Evolutionary conservation across 2,113 vertebrate species (phyloP).

Genomic region (Pardalotus punctatus): DNA sequence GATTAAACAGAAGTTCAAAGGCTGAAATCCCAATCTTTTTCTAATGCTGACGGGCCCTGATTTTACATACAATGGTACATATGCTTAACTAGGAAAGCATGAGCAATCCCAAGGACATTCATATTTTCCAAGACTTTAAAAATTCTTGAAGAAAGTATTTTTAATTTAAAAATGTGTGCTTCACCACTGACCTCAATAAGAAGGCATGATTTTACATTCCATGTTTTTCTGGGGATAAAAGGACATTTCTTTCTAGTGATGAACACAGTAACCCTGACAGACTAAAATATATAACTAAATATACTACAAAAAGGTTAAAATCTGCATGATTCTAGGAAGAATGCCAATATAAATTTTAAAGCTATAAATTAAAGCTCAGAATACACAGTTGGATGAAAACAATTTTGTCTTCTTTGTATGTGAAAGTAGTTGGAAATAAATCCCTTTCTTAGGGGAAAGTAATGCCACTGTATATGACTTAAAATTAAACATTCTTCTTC

Average conservation of each 20-base stretch:
- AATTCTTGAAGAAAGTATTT: neutral
- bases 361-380: neutral
- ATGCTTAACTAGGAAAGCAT: neutral
- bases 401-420: neutral
- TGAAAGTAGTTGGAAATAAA: constrained; percentile 5
- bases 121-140: neutral
- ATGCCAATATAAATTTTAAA: neutral
- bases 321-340: neutral
- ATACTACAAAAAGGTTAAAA: neutral
- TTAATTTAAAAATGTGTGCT: neutral
- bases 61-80: neutral
- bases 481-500: neutral
- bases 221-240: neutral
- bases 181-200: neutral
- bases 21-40: neutral
- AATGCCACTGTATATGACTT: neutral
- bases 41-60: neutral
- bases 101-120: neutral
- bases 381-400: neutral
- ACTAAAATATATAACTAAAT: neutral
- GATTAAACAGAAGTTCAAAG: neutral
- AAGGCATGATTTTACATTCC: neutral
- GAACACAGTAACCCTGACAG: neutral
- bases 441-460: neutral
- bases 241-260: neutral